These are phyloP conservation scores for Eupithecia subumbrata DNA, from an alignment of 2,888 invertebrate genomes.

Conservation along the genomic window DNA sequence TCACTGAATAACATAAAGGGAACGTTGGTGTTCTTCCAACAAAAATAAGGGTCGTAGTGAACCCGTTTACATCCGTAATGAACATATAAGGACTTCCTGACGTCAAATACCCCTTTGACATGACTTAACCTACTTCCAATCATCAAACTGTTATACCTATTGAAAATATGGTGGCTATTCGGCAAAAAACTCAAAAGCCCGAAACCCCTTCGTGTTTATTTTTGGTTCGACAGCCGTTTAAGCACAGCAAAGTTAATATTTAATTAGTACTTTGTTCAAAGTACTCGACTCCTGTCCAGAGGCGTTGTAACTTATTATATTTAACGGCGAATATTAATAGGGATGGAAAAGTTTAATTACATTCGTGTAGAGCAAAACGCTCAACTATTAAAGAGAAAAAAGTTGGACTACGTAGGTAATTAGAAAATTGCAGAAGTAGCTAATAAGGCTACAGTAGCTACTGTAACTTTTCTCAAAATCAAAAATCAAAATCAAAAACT, in stretches of 20 bases:
- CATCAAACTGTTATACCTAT: not conserved
- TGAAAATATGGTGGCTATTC: not conserved
- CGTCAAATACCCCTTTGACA: not conserved
- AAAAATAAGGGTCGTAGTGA: no score
- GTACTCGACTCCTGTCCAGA: constrained; percentile 27
- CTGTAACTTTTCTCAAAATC: not conserved
- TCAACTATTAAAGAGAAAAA: not conserved
- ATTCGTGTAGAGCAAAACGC: not conserved
- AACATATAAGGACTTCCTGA: not conserved
- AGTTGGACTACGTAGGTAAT: no score
- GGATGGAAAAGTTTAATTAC: constrained; percentile 22
- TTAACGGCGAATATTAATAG: constrained; percentile 24
- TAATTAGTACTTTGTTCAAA: constrained; percentile 42
- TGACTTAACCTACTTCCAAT: not conserved
- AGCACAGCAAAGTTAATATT: constrained; percentile 38
- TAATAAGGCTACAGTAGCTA: not conserved
- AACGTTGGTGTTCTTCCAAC: no score
- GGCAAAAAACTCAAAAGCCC: not conserved
- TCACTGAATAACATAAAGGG: not conserved
- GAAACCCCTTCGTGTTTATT: not conserved
- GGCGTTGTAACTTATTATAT: constrained; percentile 22
- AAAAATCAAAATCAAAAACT: no score
- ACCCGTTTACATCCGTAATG: no score
- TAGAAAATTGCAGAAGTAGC: not conserved
- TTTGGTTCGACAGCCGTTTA: constrained; percentile 5